Evolutionary conservation across 2,113 vertebrate species (phyloP), one percentile per base, ranked within the genome.

Genomic region (Polypterus bichir): DNA sequence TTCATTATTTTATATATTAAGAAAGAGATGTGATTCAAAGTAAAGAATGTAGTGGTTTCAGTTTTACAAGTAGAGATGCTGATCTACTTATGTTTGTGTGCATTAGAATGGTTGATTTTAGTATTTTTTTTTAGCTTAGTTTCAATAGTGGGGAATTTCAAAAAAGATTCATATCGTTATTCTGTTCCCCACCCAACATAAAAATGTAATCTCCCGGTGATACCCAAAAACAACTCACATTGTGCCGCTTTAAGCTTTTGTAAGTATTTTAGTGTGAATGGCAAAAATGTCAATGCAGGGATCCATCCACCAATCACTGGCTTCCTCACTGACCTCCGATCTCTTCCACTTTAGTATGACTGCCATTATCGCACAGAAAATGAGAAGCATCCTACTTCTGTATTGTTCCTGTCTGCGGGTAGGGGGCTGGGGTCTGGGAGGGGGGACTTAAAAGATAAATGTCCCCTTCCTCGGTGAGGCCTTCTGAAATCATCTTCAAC

Each of bases 331-430:
- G 81, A 91, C 87, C 91, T 81, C 75, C 89, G 81, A 85, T 88
- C 86, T 76, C 78, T 78, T 74, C 80, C 81, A 81, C 83, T 81
- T 82, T 78, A 69, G 83, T 79, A 82, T 67, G 70, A 76, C 86
- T 73, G 83, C 86, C 81, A 79, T 82, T 84, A 89, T 88, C 87
- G 88, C 79, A 78, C 79, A 76, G 88, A 86, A 86, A 86, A 85
- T 80, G 74, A 88, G 81, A 83, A 68, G 75, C 68, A 74, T 82
- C 83, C 83, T 74, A 59, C 83, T 84, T 83, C 89, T 85, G 81
- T 88, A 86, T 73, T 62, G 74, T 68, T 70, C 80, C 70, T 70
- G 65, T 61, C 45, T 66, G 71, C 62, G 57, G 65, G 74, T 69
- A 60, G 69, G 69, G 75, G 79, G 75, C 77, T 83, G 81, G 27